Conservation (phyloP, 2,888 invertebrate species). For the Ceriagrion tenellum region DNA sequence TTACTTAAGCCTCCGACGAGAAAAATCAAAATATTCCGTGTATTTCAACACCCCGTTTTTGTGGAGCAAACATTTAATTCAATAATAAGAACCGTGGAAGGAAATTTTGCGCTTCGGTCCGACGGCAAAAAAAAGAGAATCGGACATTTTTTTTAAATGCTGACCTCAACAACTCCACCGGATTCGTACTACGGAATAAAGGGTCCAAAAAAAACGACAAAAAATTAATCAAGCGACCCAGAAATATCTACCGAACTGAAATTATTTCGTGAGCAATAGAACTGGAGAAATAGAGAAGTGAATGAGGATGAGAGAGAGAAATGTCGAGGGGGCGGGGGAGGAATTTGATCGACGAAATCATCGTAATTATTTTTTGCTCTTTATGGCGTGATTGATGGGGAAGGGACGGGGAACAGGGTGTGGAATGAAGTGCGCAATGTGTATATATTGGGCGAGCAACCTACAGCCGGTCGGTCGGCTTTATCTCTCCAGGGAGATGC, state of each 20-base stretch:
- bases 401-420: background rate
- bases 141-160: background rate
- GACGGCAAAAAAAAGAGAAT: background rate
- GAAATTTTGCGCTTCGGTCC: background rate
- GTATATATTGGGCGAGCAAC: background rate
- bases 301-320: too few species aligned
- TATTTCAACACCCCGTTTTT: background rate
- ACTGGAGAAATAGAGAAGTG: background rate
- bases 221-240: background rate
- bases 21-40: background rate
- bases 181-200: background rate
- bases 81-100: slow-evolving; percentile 6
- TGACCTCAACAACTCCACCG: background rate
- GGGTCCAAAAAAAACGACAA: background rate
- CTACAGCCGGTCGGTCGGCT: background rate
- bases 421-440: background rate
- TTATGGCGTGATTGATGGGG: background rate
- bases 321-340: background rate
- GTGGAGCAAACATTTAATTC: background rate
- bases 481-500: background rate
- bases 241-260: background rate
- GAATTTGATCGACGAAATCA: background rate
- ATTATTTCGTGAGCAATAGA: background rate
- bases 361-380: background rate
- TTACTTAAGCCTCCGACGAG: background rate